Evolutionary conservation across 2,113 vertebrate species (phyloP), one percentile per base, ranked within the genome.

Genomic region (Cairina moschata): DNA sequence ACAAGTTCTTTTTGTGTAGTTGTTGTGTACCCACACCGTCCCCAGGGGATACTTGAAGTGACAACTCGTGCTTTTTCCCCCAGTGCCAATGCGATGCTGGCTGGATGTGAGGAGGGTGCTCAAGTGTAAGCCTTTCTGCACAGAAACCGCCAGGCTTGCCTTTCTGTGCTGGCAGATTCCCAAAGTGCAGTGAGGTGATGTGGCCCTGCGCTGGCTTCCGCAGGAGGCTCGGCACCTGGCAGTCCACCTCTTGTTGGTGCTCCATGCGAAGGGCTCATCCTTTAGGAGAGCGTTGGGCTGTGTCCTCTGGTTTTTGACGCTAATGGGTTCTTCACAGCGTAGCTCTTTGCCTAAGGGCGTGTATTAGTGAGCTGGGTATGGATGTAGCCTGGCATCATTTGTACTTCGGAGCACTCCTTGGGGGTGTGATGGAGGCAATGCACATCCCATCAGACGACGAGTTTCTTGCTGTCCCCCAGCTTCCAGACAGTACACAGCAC

Each of bases 401-500:
- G 25, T 60, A 44, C 31, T 66, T 34, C 28, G 29, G 38, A 88
- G 36, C 48, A 7, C 8, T 87, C 48, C 31, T 22, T 55, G 14
- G 12, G 17, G 12, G 1, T 60, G 6, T 0, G 0, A 7, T 17
- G 46, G 58, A 69, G 73, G n/a, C 58, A 36, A 2, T 17, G n/a
- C 34, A 1, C 48, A 3, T 56, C 28, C 69, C 56, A 56, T 60
- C 60, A 42, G 34, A 6, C 52, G 16, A 10, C 9, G 29, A 55
- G 16, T 26, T 88, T 81, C 62, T 46, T 81, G 25, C 60, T 82
- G 17, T 56, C 10, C 26, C 84, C 88, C 62, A 58, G 7, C 44
- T 87, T 84, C 54, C 36, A 28, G 89, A 56, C 23, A 36, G n/a
- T n/a, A 54, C 52, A 83, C 79, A 55, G 32, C 46, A 22, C 9